Base-by-base conservation (phyloP, 2,888 invertebrate genomes). In the Agrotis segetum region DNA sequence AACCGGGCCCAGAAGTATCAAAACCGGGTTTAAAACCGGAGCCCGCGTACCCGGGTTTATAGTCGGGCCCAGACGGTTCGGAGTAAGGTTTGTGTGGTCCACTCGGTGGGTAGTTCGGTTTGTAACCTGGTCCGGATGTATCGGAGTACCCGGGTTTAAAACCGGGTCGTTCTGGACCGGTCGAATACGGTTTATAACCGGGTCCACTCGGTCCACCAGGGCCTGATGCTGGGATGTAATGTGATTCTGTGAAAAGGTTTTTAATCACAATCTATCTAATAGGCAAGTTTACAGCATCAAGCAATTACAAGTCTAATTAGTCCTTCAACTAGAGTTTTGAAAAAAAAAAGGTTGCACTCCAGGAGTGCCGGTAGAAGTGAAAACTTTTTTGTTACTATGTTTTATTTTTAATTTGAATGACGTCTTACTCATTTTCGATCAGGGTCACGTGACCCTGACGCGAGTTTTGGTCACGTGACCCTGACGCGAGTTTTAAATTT, bases 221-320 rank as follows among this genome's bases (percentile, higher is more conserved):
- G 0, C 85, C 85, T 16, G 91, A 93, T n/a, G 83, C 86, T 3
- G 91, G 85, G 56, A 89, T 87, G 71, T 89, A 92, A 0, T 88
- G 81, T 71, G 83, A 72, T 46, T 90, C 94, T 93, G 89, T 5
- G 19, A 19, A 19, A 19, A 19, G 9, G 40, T 40, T 40, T 1
- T 40, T 11, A 40, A 11, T 40, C 11, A 40, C 11, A 11, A 11
- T 40, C 40, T 11, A 40, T 40, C 2, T 40, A 40, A 40, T 40
- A 40, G 11, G 40, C 2, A 11, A 40, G 40, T 11, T 9, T 40
- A 40, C 11, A 40, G 34, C 6, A 40, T 40, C 40, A 11, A 40
- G 1, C 9, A 40, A 40, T 40, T 40, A 11, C 7, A 11, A 40
- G 9, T 40, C 40, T 11, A 40, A 40, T 40, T 40, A 40, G 40